A percentile compares a stretch with the other conserved stretches of the same genome.
Evolutionary conservation across 1,140 invertebrate species (phyloP).

Genomic region (Tetraneura akinire): DNA sequence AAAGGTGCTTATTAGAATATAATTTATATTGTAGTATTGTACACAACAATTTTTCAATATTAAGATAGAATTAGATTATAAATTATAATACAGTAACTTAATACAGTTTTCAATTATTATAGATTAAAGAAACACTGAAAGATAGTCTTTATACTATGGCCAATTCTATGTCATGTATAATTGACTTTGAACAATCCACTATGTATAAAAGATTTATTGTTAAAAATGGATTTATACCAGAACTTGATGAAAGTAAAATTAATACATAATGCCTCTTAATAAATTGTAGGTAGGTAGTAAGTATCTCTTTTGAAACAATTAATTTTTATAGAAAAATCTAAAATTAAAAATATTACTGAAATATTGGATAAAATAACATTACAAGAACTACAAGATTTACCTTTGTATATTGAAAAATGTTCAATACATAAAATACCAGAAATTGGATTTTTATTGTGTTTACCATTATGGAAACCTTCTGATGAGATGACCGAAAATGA

Average conservation of each 20-base stretch:
- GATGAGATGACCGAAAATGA: constrained; percentile 62
- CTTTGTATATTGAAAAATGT: constrained; percentile 69
- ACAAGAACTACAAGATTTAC: constrained; percentile 69
- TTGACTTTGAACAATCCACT: constrained; percentile 63
- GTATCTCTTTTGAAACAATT: not conserved
- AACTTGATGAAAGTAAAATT: constrained; percentile 43
- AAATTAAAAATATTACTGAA: constrained; percentile 35
- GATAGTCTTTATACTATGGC: constrained; percentile 59
- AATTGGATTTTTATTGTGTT: constrained; percentile 75
- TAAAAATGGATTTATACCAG: constrained; percentile 37
- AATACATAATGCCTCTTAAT: not conserved
- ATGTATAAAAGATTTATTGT: constrained; percentile 18
- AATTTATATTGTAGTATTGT: not conserved
- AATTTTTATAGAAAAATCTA: constrained; percentile 48
- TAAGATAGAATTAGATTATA: not conserved
- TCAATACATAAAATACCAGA: constrained; percentile 78
- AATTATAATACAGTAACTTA: not conserved
- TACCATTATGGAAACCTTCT: constrained; percentile 64
- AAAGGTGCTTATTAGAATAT: constrained; percentile 60
- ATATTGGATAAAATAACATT: constrained; percentile 50
- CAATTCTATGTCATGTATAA: constrained; percentile 57
- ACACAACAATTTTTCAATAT: no score
- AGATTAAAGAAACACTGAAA: constrained; percentile 59
- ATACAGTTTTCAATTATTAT: constrained; percentile 50
- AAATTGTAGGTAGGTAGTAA: not conserved